Evolutionary conservation across 2,888 invertebrate genomes (phyloP).

Genomic region (Pterostichus niger): DNA sequence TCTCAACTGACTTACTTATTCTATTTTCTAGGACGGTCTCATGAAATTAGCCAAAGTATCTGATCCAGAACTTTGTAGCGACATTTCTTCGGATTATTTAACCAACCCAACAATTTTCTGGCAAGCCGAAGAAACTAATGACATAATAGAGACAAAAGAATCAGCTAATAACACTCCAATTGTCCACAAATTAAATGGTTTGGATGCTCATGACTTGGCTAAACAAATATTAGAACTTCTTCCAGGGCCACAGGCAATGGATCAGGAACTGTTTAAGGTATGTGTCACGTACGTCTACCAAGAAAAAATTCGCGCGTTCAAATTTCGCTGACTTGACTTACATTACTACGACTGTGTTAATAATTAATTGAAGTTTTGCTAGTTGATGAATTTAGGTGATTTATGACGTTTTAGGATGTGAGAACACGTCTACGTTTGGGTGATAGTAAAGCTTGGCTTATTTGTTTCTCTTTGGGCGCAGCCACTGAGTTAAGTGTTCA

Average conservation of each 20-base stretch:
- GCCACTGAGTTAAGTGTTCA: conserved; percentile 79
- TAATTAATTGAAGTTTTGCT: conserved; percentile 9
- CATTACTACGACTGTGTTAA: too few relatives aligned
- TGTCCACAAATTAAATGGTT: conserved; percentile 72
- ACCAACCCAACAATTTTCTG: conserved; percentile 74
- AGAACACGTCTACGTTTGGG: conserved; percentile 73
- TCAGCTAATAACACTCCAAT: conserved; percentile 67
- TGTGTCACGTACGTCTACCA: too few relatives aligned
- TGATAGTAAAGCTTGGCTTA: conserved; percentile 78
- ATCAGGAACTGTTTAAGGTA: conserved; percentile 81
- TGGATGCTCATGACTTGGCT: conserved; percentile 80
- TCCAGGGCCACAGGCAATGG: conserved; percentile 81
- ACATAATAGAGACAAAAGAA: conserved; percentile 69
- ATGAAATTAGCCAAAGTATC: conserved; percentile 78
- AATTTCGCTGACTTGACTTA: too few relatives aligned
- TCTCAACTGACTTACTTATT: conserved; percentile 51
- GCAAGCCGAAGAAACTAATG: conserved; percentile 71
- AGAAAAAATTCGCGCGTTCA: too few relatives aligned
- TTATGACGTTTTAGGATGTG: conserved; percentile 71
- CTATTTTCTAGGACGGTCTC: conserved; percentile 76
- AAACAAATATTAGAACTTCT: conserved; percentile 80
- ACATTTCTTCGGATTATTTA: conserved; percentile 74
- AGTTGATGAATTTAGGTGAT: neutral
- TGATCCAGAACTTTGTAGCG: conserved; percentile 77
- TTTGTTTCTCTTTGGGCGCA: conserved; percentile 80